These are phyloP conservation scores for Xylocopa sonorina DNA, from an alignment of 1,140 invertebrate species.

Conservation along the genomic window DNA sequence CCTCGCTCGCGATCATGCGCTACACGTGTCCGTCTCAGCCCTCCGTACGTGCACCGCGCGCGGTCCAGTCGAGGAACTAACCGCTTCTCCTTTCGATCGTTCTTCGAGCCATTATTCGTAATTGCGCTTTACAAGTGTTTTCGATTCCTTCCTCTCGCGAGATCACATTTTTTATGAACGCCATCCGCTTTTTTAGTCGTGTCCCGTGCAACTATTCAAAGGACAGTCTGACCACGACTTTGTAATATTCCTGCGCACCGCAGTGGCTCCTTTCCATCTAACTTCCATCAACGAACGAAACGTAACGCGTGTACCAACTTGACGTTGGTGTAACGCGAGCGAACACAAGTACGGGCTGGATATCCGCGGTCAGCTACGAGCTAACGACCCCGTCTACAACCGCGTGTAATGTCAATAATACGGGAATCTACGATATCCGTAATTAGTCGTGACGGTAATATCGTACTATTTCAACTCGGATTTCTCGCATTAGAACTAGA, in stretches of 20 bases:
- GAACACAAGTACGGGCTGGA: background rate
- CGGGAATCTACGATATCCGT: conserved; percentile 39
- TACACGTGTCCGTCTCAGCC: conserved; percentile 55
- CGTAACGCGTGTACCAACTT: background rate
- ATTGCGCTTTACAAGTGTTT: too few relatives aligned
- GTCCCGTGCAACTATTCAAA: too few relatives aligned
- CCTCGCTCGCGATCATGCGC: conserved; percentile 56
- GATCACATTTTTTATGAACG: too few relatives aligned
- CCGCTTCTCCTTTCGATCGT: background rate
- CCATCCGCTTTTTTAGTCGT: too few relatives aligned
- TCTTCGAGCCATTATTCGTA: background rate
- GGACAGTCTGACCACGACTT: background rate
- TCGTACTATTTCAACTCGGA: conserved; percentile 34
- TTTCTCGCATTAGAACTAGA: conserved; percentile 17
- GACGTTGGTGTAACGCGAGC: conserved; percentile 4
- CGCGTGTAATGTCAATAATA: conserved; percentile 27
- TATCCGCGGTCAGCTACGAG: background rate
- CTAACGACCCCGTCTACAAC: conserved; percentile 27
- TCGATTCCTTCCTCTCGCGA: too few relatives aligned
- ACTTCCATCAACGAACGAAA: conserved; percentile 2
- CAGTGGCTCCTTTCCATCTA: background rate
- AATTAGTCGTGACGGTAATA: conserved; percentile 29
- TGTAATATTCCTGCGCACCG: background rate
- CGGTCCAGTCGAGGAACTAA: background rate
- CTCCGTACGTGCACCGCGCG: conserved; percentile 13